Percentiles rank a stretch among this genome's conserved stretches.
phyloP scores from a whole-genome alignment of 2,888 invertebrate genomes.

The Plebejus melissa region DNA sequence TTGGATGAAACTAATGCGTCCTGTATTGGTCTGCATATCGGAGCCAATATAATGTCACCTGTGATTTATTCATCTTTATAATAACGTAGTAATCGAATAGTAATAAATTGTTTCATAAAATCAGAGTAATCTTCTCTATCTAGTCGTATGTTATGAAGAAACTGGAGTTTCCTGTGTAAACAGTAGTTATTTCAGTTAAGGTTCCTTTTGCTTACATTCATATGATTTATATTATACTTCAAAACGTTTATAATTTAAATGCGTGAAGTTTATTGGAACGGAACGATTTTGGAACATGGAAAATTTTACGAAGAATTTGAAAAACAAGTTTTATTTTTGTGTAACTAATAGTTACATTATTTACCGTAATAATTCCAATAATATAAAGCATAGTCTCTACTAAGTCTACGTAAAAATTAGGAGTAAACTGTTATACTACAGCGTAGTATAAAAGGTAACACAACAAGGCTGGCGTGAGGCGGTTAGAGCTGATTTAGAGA shows the following conservation, averaged over 20 bases:
- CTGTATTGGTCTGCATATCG: constrained; percentile 7
- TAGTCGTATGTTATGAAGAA: background rate
- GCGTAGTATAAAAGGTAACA: background rate
- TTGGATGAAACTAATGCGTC: constrained; percentile 9
- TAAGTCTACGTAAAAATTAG: too few relatives aligned
- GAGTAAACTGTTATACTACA: too few relatives aligned
- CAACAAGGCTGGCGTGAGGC: background rate
- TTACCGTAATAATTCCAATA: too few relatives aligned
- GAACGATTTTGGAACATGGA: background rate
- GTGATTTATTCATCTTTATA: constrained; percentile 8
- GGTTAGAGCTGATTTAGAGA: background rate
- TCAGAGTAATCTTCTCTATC: background rate
- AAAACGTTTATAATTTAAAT: background rate
- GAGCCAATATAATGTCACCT: constrained; percentile 14
- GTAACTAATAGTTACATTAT: background rate
- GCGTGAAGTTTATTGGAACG: background rate
- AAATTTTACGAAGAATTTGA: background rate
- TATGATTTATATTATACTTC: background rate
- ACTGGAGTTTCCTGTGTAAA: background rate
- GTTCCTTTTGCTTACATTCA: background rate
- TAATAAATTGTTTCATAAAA: background rate
- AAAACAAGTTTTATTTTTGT: background rate
- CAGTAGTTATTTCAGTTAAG: background rate
- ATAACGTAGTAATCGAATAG: background rate
- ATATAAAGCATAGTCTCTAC: too few relatives aligned